A percentile compares a stretch with the other conserved stretches of the same genome.
Evolutionary conservation across 2,797 vertebrate genomes (phyloP).

Genomic region (Fistularia commersonii): DNA sequence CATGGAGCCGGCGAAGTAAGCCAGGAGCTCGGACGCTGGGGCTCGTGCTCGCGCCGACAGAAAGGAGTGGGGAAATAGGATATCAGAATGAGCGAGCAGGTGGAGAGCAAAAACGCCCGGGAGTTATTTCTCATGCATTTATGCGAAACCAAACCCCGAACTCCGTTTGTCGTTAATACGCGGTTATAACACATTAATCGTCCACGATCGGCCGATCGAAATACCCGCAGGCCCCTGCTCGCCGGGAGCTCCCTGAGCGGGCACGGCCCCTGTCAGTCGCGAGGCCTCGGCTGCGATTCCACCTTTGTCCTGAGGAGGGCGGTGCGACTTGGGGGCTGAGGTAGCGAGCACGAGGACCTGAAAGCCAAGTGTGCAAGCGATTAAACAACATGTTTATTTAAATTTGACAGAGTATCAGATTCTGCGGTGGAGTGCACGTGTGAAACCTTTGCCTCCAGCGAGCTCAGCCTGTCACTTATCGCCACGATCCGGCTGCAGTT

Average conservation of each 20-base stretch:
- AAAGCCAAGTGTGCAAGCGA: slow-evolving; percentile 7
- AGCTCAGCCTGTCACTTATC: slow-evolving; percentile 78
- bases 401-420: slow-evolving; percentile 1
- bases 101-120: slow-evolving; percentile 21
- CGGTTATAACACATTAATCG: not conserved
- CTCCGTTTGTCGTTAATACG: slow-evolving; percentile 8
- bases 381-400: slow-evolving; percentile 5
- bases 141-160: slow-evolving; percentile 26
- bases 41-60: slow-evolving; percentile 25
- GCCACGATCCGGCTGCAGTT: slow-evolving; percentile 88
- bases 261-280: slow-evolving; percentile 73
- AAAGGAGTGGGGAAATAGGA: slow-evolving; percentile 53
- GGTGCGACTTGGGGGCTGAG: slow-evolving; percentile 51
- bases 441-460: slow-evolving; percentile 85
- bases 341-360: slow-evolving; percentile 80
- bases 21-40: slow-evolving; percentile 32
- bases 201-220: slow-evolving; percentile 1
- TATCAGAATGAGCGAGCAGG: slow-evolving; percentile 44
- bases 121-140: slow-evolving; percentile 35
- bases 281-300: slow-evolving; percentile 46
- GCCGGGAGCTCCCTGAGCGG: slow-evolving; percentile 79
- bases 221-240: slow-evolving; percentile 72
- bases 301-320: slow-evolving; percentile 47
- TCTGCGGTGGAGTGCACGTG: slow-evolving; percentile 1
- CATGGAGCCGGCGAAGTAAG: slow-evolving; percentile 36